Percentiles rank a stretch among this genome's conserved stretches.
Conservation (phyloP, 2,797 vertebrate species). For the Phalanger gymnotis region DNA sequence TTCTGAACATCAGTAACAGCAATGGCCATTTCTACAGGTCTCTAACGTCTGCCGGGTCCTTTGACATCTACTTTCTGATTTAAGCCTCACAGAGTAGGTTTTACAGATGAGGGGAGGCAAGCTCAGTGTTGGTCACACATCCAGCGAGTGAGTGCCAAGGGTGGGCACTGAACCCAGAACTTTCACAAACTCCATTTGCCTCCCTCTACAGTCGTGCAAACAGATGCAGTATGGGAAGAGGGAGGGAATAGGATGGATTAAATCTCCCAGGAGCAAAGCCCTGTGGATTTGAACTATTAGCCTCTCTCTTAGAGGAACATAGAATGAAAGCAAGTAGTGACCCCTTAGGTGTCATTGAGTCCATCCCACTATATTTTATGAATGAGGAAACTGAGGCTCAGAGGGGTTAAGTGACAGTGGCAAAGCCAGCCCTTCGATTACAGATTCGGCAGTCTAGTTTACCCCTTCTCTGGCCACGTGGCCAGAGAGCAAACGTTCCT, state of each 20-base stretch:
- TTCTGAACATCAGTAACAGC: neutral
- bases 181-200: neutral
- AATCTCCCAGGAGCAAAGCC: neutral
- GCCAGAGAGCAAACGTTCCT: neutral
- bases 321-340: neutral
- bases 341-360: neutral
- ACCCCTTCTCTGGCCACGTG: neutral
- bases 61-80: neutral
- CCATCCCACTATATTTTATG: neutral
- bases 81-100: neutral
- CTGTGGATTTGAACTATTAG: neutral
- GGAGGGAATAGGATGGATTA: neutral
- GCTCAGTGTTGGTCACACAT: neutral
- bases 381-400: neutral
- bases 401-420: neutral
- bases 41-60: neutral
- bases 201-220: neutral
- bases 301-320: neutral
- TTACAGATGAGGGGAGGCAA: neutral
- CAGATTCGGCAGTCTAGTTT: neutral
- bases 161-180: neutral
- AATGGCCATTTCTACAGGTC: neutral
- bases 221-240: neutral
- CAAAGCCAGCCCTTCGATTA: neutral
- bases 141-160: neutral